Conservation (phyloP, 2,888 invertebrate genomes). For the Spilosoma lubricipeda region DNA sequence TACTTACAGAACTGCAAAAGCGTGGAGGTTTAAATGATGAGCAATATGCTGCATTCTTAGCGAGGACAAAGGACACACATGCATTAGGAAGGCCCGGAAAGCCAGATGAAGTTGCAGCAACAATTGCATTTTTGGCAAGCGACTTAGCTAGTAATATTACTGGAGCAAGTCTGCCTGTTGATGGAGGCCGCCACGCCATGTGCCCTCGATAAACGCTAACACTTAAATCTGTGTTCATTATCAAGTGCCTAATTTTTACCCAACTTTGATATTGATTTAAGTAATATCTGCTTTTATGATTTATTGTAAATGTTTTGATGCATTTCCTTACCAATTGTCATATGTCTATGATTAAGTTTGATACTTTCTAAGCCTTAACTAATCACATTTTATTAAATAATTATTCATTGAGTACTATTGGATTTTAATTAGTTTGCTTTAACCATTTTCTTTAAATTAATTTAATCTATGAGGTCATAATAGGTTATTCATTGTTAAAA, state of each 20-base stretch:
- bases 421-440: not conserved
- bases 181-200: constrained; percentile 98
- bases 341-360: not conserved
- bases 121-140: constrained; percentile 97
- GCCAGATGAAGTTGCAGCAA: constrained; percentile 94
- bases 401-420: not conserved
- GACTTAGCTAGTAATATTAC: constrained; percentile 96
- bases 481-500: not conserved
- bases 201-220: constrained; percentile 90
- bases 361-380: not conserved
- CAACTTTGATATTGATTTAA: constrained; percentile 10
- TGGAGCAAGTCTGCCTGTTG: constrained; percentile 95
- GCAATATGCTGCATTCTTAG: constrained; percentile 93
- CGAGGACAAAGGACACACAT: constrained; percentile 94
- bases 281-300: constrained; percentile 13
- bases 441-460: not conserved
- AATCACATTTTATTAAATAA: constrained; percentile 2
- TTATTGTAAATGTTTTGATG: constrained; percentile 7
- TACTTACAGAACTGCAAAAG: constrained; percentile 94
- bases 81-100: constrained; percentile 95
- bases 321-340: not conserved
- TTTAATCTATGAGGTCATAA: not conserved
- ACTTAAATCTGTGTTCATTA: not conserved
- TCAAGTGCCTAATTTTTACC: constrained; percentile 3
- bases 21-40: constrained; percentile 94